Evolutionary conservation across 2,888 invertebrate species (phyloP).

Genomic region (Gryllus longicercus): DNA sequence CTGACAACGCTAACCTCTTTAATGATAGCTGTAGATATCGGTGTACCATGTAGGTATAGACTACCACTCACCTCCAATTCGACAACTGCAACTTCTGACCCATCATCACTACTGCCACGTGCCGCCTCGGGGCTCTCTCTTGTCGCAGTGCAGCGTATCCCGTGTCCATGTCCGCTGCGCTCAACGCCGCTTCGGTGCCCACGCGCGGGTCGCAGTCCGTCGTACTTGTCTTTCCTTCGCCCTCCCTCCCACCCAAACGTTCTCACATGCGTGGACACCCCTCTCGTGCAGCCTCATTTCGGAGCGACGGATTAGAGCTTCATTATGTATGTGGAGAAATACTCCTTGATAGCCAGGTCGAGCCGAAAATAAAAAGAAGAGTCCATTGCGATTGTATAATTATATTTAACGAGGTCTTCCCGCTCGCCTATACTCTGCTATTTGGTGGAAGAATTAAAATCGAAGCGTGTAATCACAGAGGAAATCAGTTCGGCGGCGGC

Average conservation of each 20-base stretch:
- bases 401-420: slow-evolving; percentile 17
- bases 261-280: background rate
- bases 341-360: slow-evolving; percentile 17
- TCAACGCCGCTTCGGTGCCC: too few species aligned
- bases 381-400: slow-evolving; percentile 2
- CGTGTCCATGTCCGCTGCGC: too few species aligned
- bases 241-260: background rate
- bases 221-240: background rate
- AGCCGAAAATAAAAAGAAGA: background rate
- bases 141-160: background rate
- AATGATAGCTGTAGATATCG: too few species aligned
- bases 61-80: too few species aligned
- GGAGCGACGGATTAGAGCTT: slow-evolving; percentile 8
- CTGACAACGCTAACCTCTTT: too few species aligned
- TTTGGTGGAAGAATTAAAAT: slow-evolving; percentile 17
- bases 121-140: background rate
- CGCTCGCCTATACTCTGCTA: slow-evolving; percentile 17
- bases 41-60: too few species aligned
- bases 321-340: slow-evolving; percentile 17
- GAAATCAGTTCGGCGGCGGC: slow-evolving; percentile 6
- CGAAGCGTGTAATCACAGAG: slow-evolving; percentile 17
- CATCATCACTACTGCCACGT: background rate
- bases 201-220: background rate
- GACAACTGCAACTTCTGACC: too few species aligned
- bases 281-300: slow-evolving; percentile 17